Base-by-base conservation (phyloP, 2,888 invertebrate species). In the Drosophila formosana region DNA sequence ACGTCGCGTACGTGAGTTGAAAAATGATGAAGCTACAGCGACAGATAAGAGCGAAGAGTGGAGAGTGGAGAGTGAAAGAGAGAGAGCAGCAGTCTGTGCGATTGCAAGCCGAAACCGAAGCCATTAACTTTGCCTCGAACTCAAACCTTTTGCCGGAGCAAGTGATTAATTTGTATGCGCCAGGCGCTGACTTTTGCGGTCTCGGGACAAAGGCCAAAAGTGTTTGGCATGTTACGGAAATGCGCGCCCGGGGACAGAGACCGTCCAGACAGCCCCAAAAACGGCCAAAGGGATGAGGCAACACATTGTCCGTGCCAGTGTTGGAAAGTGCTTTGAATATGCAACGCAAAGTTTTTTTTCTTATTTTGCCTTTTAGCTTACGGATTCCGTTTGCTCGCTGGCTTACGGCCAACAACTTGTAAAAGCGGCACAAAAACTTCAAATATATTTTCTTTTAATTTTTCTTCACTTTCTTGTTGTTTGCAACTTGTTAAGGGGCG, bases 1-100 rank as follows among this genome's bases (percentile, higher is more conserved):
- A 90, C 89, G 90, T 89, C 81, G 85, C 73, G 84, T 89, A 90
- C 90, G 90, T 90, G 90, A 85, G 78, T 51, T 57, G 74, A 82
- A 64, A 58, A 50, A 53, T 63, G 74, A 56, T 49, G 53, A 64
- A 57, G 47, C 58, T 32, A 32, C 9, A 26, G 37, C n/a, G 6
- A 25, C 9, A 25, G n/a, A 41, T 25, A 32, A 8, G 34, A 37
- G 34, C 51, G 18, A 51, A 8, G 28, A 18, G 25, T 6, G 6
- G 41, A 1, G 34, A 25, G 32, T 9, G 26, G 41, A 1, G 34
- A 25, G 32, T 9, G 26, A 3, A 23, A 3, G 43, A 39, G 30
- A 28, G 28, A 63, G 11, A 43, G 52, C 32, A 18, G n/a, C 30
- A 25, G 23, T 3, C 23, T 37, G 9, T 52, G 39, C 70, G 57